Conservation (phyloP, 2,797 vertebrate genomes). For the Crocodylus rhombifer region DNA sequence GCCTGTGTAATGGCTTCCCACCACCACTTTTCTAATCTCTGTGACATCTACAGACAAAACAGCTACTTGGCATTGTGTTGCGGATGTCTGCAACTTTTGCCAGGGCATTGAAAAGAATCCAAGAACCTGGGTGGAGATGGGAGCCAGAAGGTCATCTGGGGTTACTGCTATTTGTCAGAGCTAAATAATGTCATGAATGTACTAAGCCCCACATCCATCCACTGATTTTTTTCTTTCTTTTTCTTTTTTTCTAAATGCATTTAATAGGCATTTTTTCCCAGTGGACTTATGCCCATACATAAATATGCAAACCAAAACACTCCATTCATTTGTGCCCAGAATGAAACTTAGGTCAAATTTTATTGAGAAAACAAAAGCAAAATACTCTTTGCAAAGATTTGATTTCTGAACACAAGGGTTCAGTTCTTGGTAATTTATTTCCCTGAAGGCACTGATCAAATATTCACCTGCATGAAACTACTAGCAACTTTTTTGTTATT, state of each 20-base stretch:
- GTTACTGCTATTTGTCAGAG: conserved; percentile 71
- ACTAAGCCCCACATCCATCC: conserved; percentile 39
- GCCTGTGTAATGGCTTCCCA: conserved; percentile 29
- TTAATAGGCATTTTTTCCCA: not conserved
- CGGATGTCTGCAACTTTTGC: conserved; percentile 76
- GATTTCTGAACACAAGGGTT: not conserved
- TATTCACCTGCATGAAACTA: not conserved
- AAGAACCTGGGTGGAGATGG: conserved; percentile 71
- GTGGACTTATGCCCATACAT: not conserved
- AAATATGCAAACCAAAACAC: conserved; percentile 12
- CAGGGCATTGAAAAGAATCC: conserved; percentile 69
- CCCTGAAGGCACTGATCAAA: conserved; percentile 3
- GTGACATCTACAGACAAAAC: conserved; percentile 78
- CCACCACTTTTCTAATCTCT: conserved; percentile 69
- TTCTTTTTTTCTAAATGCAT: not conserved
- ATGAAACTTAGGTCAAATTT: not conserved
- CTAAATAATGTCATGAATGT: conserved; percentile 48
- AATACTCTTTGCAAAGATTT: not conserved
- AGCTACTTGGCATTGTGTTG: conserved; percentile 67
- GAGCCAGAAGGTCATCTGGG: conserved; percentile 73
- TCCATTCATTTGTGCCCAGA: not conserved
- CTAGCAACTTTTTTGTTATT: not conserved
- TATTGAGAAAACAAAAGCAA: not conserved
- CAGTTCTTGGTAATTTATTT: conserved; percentile 17
- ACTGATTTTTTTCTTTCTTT: conserved; percentile 1